Percentiles rank a stretch among this genome's conserved stretches.
Evolutionary conservation across 2,797 vertebrate genomes (phyloP).

Genomic region (Falco cherrug): DNA sequence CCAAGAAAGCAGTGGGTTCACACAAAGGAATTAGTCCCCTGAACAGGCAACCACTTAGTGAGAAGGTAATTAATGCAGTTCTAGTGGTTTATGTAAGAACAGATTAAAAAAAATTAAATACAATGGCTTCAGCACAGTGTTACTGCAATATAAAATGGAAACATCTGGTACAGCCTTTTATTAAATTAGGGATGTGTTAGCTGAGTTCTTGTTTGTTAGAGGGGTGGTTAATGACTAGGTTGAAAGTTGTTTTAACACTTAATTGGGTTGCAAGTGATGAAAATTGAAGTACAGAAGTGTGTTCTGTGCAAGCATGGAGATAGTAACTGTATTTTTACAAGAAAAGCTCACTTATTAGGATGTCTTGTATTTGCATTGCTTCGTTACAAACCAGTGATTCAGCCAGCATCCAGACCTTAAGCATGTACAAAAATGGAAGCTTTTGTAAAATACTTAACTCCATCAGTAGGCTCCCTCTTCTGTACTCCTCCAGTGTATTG

Average conservation of each 20-base stretch:
- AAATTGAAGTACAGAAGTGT: not conserved
- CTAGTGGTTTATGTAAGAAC: not conserved
- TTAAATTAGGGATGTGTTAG: not conserved
- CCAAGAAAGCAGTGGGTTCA: constrained; percentile 81
- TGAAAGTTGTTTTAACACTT: not conserved
- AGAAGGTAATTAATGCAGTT: constrained; percentile 71
- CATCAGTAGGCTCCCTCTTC: not conserved
- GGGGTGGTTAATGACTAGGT: not conserved
- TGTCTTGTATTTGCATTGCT: not conserved
- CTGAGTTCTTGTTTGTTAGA: not conserved
- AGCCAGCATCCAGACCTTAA: not conserved
- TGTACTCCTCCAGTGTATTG: not conserved
- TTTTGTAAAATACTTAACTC: not conserved
- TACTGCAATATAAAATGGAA: not conserved
- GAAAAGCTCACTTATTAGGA: not conserved
- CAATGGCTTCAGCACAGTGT: not conserved
- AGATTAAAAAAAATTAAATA: not conserved
- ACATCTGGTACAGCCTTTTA: not conserved
- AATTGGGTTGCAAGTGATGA: not conserved
- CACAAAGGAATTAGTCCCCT: constrained; percentile 84
- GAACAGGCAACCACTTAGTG: constrained; percentile 80
- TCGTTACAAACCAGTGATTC: not conserved
- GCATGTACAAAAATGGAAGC: not conserved
- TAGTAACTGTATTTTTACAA: not conserved
- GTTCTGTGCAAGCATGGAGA: not conserved